Percentiles rank a stretch among this genome's conserved stretches.
Conservation (phyloP, 2,888 invertebrate species). For the Melangyna quadrimaculata region DNA sequence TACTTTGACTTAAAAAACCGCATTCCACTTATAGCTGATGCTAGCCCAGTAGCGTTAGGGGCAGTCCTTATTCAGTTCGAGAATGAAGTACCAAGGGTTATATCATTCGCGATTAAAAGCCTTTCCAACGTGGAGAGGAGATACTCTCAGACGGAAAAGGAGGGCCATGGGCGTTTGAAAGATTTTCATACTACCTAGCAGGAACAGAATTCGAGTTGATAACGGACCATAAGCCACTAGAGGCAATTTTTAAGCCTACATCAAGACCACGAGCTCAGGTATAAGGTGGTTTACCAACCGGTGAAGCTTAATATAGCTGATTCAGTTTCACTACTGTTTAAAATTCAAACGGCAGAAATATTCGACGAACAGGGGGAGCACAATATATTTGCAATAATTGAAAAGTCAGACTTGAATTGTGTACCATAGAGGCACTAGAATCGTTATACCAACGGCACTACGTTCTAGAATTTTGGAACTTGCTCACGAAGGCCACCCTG, state of each 20-base stretch:
- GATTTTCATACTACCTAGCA: slow-evolving; percentile 22
- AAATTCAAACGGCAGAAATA: slow-evolving; percentile 13
- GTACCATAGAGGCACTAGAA: slow-evolving; percentile 48
- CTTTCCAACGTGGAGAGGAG: slow-evolving; percentile 76
- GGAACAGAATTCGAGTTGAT: slow-evolving; percentile 44
- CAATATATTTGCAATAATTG: slow-evolving; percentile 30
- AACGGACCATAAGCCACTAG: slow-evolving; percentile 38
- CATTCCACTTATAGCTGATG: slow-evolving; percentile 76
- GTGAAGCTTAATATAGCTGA: slow-evolving; percentile 57
- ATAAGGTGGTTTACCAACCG: slow-evolving; percentile 52
- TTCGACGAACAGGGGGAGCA: slow-evolving; percentile 58
- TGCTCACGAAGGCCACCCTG: slow-evolving; percentile 33
- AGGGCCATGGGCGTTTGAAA: slow-evolving; percentile 31
- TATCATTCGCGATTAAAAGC: slow-evolving; percentile 78
- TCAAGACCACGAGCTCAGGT: slow-evolving; percentile 46
- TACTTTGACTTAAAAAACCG: slow-evolving; percentile 73
- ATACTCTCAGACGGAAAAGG: slow-evolving; percentile 52
- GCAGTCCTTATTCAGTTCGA: slow-evolving; percentile 74
- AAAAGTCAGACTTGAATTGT: slow-evolving; percentile 55
- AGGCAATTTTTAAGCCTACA: slow-evolving; percentile 41
- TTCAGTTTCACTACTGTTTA: slow-evolving; percentile 39
- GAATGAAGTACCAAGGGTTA: slow-evolving; percentile 73
- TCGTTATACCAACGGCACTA: not conserved
- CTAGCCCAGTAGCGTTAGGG: slow-evolving; percentile 75
- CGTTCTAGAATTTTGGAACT: slow-evolving; percentile 12